Percentiles rank a stretch among this genome's conserved stretches.
These are phyloP conservation scores for Bostrychus sinensis DNA, from an alignment of 2,113 vertebrate genomes.

Conservation along the genomic window DNA sequence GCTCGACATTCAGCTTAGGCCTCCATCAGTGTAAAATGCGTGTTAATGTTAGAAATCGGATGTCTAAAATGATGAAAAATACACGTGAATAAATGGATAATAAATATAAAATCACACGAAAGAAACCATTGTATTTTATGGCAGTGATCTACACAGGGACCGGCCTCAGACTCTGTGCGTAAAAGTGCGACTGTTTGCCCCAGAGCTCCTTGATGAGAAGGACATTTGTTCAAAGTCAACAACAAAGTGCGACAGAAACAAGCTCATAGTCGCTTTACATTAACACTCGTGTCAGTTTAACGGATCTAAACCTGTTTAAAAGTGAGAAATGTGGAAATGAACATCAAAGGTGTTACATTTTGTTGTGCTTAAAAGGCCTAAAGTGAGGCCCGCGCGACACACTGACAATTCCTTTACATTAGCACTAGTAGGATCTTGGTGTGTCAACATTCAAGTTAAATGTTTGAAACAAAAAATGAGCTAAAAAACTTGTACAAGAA, in stretches of 20 bases:
- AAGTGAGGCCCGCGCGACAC: background rate
- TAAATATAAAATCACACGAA: background rate
- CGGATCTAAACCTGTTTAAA: background rate
- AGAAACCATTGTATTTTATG: background rate
- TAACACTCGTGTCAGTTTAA: background rate
- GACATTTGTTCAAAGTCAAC: constrained; percentile 11
- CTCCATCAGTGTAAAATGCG: background rate
- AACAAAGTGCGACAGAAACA: background rate
- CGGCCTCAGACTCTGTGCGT: background rate
- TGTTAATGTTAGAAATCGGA: background rate
- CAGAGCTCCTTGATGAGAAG: background rate
- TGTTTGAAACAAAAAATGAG: too few species aligned
- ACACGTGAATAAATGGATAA: background rate
- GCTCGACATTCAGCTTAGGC: background rate
- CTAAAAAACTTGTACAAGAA: background rate
- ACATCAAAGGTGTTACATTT: background rate
- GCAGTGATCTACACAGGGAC: background rate
- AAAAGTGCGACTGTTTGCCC: background rate
- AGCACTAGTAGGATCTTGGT: background rate
- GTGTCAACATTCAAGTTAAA: too few species aligned
- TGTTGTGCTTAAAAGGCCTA: background rate
- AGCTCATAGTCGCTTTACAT: background rate
- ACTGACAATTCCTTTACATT: background rate
- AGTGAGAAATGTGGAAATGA: constrained; percentile 2
- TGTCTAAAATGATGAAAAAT: background rate